A percentile compares a stretch with the other conserved stretches of the same genome.
These are phyloP conservation scores for Amblyjoppa fuscipennis DNA, from an alignment of 2,888 invertebrate genomes.

Conservation along the genomic window DNA sequence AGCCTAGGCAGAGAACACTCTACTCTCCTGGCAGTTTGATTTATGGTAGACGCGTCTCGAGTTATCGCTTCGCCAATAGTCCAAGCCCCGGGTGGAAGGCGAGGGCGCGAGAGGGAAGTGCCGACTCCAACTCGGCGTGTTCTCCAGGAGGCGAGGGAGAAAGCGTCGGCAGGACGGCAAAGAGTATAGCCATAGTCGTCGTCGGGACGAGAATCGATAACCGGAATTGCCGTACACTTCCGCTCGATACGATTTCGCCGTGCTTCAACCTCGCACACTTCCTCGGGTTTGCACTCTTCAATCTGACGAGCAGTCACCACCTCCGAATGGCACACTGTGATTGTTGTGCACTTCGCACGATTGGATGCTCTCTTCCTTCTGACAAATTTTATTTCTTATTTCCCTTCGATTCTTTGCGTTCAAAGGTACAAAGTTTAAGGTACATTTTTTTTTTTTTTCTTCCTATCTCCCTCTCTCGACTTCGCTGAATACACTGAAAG, in stretches of 20 bases:
- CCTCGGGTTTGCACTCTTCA: conserved; percentile 53
- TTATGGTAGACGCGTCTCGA: conserved; percentile 82
- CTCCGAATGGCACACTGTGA: conserved; percentile 13
- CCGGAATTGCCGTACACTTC: conserved; percentile 73
- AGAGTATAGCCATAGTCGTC: conserved; percentile 37
- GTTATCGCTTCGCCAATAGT: conserved; percentile 84
- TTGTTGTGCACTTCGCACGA: conserved; percentile 58
- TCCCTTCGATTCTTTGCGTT: neutral
- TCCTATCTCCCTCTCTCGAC: neutral
- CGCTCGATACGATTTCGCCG: conserved; percentile 66
- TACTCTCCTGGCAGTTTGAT: conserved; percentile 79
- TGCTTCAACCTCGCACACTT: conserved; percentile 62
- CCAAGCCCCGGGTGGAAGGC: conserved; percentile 69
- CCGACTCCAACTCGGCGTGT: conserved; percentile 64
- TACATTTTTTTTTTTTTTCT: neutral
- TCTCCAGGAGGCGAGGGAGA: conserved; percentile 1
- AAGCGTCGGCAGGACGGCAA: conserved; percentile 10
- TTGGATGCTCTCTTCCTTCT: conserved; percentile 32
- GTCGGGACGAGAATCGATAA: conserved; percentile 79
- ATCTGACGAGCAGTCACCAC: conserved; percentile 22
- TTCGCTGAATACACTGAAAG: neutral
- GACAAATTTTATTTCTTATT: conserved; percentile 15
- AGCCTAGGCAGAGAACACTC: conserved; percentile 71
- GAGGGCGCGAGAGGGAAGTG: conserved; percentile 63
- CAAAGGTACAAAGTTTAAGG: neutral